Base-by-base conservation (phyloP, 2,888 invertebrate species). In the Erynnis tages region DNA sequence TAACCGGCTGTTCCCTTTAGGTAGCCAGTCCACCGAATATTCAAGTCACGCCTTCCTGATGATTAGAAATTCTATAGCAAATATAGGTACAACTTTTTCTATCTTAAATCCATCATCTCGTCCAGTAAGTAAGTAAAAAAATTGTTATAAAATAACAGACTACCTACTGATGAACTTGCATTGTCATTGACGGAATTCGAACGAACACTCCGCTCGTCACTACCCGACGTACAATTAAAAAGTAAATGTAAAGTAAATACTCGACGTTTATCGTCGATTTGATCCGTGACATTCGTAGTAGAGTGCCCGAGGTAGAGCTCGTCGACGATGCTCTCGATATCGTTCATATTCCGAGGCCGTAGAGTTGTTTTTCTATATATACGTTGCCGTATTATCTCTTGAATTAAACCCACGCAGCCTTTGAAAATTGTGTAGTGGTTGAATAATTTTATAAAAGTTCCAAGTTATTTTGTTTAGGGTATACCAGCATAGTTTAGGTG, bases 221-320 rank as follows among this genome's bases (percentile, higher is more conserved):
- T 71, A 72, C 67, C 67, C 67, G 65, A 67, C 71, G 63, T 67
- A 81, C 79, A 79, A 83, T 85, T 82, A 81, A 81, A 74, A 77
- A 77, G 81, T 83, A 82, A 83, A 84, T 83, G 72, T 79, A 79
- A 86, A 83, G 80, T 84, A 87, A 87, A 87, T 83, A 87, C 84
- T 84, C 69, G 69, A 79, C 70, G 71, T 76, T 77, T 81, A 80
- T 78, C 79, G 83, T 79, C 79, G 72, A 79, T 81, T 84, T 78
- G 76, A 83, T 82, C 78, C 77, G 67, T 80, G 82, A 79, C 81
- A 80, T 79, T 76, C 66, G 70, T 71, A 62, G 64, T 74, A 65
- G 67, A 70, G 70, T 64, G 58, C 59, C 47, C 45, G 40, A 44
- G 44, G 25, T 34, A 53, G 55, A 35, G 38, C 37, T 21, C 27